phyloP scores from a whole-genome alignment of 2,888 invertebrate species.

The Antitype chi region DNA sequence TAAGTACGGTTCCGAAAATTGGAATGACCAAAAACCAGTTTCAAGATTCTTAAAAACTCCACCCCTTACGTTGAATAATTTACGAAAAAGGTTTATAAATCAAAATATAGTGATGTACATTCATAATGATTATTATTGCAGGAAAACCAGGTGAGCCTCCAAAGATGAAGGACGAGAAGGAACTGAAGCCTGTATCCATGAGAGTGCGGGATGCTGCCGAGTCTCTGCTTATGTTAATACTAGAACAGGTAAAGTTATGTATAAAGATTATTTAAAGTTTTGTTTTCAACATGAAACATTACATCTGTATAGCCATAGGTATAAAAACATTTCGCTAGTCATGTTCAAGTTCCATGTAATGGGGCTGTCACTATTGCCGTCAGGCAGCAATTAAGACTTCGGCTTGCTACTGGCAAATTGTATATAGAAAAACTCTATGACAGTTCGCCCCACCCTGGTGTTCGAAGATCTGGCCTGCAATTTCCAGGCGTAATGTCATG shows the following conservation, averaged over 20 bases:
- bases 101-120: neutral
- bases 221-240: slow-evolving; percentile 96
- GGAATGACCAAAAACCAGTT: neutral
- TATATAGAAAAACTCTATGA: neutral
- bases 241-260: slow-evolving; percentile 93
- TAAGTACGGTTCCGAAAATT: neutral
- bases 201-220: slow-evolving; percentile 99
- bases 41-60: too few species aligned
- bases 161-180: slow-evolving; percentile 98
- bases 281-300: neutral
- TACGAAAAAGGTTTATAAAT: neutral
- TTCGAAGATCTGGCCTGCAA: neutral
- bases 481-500: neutral
- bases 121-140: slow-evolving; percentile 51
- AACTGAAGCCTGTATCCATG: slow-evolving; percentile 99
- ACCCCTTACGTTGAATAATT: neutral
- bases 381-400: neutral
- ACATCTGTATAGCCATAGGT: neutral
- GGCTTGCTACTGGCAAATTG: neutral
- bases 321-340: neutral
- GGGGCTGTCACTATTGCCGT: neutral
- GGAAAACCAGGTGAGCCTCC: slow-evolving; percentile 96
- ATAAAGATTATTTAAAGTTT: neutral
- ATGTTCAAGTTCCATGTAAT: neutral
- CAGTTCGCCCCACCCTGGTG: too few species aligned